phyloP scores from a whole-genome alignment of 2,888 invertebrate species.

The Isotomurus palustris region DNA sequence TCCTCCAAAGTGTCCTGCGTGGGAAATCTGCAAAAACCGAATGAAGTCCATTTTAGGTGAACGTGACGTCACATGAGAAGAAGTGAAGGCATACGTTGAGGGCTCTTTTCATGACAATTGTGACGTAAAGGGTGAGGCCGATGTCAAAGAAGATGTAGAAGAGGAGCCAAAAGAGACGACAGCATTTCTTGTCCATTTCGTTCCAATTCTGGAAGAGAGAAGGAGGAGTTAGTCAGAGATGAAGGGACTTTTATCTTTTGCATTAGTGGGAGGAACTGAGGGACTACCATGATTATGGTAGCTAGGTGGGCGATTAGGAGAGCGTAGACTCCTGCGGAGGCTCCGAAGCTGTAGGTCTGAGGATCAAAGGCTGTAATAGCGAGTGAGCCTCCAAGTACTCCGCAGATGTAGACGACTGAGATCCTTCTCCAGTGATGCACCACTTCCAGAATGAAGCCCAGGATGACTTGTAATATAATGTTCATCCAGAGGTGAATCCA shows the following conservation, averaged over 20 bases:
- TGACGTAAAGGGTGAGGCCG: not conserved
- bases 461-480: constrained; percentile 17
- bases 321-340: constrained; percentile 20
- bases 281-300: constrained; percentile 16
- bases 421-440: constrained; percentile 20
- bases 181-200: constrained; percentile 20
- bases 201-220: constrained; percentile 14
- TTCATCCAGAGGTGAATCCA: constrained; percentile 9
- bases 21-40: constrained; percentile 10
- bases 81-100: not conserved
- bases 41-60: too few species aligned
- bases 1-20: constrained; percentile 20
- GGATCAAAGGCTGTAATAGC: constrained; percentile 12
- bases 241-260: too few species aligned
- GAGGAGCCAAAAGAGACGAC: constrained; percentile 16
- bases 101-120: not conserved
- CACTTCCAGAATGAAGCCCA: constrained; percentile 17
- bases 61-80: too few species aligned
- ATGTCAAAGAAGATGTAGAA: constrained; percentile 9
- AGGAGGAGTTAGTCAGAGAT: not conserved
- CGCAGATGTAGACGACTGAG: constrained; percentile 7
- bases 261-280: not conserved
- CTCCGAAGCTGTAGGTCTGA: constrained; percentile 11
- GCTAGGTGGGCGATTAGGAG: constrained; percentile 13
- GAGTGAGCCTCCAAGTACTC: constrained; percentile 12